Evolutionary conservation across 2,888 invertebrate species (phyloP).

Genomic region (Hirtodrosophila histrioides): DNA sequence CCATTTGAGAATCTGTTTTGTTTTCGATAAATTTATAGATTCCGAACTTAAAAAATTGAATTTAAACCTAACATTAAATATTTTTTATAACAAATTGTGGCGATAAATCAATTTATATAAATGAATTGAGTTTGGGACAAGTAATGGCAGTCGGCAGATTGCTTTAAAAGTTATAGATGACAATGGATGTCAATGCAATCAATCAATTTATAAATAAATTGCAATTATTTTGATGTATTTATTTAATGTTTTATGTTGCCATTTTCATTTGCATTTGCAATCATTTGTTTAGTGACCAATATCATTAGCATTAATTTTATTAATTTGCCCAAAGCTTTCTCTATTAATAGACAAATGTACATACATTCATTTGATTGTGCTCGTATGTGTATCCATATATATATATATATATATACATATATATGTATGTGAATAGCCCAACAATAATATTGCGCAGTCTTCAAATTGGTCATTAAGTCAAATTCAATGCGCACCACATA

Average conservation of each 20-base stretch:
- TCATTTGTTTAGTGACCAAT: constrained; percentile 37
- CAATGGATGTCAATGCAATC: not conserved
- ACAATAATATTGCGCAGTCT: constrained; percentile 47
- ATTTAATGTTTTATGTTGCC: not conserved
- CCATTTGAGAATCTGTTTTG: too few relatives aligned
- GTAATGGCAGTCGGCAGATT: too few relatives aligned
- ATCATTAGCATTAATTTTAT: constrained; percentile 52
- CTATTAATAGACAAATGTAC: constrained; percentile 4
- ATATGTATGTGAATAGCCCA: constrained; percentile 24
- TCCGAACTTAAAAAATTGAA: too few relatives aligned
- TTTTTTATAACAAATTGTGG: too few relatives aligned
- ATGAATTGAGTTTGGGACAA: not conserved
- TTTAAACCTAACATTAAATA: too few relatives aligned
- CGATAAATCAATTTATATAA: not conserved
- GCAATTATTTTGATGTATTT: constrained; percentile 2
- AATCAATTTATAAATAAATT: not conserved
- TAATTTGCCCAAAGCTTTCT: constrained; percentile 30
- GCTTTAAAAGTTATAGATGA: too few relatives aligned
- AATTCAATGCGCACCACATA: constrained; percentile 45
- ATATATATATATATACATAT: constrained; percentile 8
- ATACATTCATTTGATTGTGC: constrained; percentile 8
- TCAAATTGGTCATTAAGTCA: constrained; percentile 61
- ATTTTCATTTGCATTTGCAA: constrained; percentile 10
- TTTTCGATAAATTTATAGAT: too few relatives aligned
- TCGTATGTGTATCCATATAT: not conserved